phyloP scores from a whole-genome alignment of 2,113 vertebrate species.

The Hemibagrus wyckioides region DNA sequence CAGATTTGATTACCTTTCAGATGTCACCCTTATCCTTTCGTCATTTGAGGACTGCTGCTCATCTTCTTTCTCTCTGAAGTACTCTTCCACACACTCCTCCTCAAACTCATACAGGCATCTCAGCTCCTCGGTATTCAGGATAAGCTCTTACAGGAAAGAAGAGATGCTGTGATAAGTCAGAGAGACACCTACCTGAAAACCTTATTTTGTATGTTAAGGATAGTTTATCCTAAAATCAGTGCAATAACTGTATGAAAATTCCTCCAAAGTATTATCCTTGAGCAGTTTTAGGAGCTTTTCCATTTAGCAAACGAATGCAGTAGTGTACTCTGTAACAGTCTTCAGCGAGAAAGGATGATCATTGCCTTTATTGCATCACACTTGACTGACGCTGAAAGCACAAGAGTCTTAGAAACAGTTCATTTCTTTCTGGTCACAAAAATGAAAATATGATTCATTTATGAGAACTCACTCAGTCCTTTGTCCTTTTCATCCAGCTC shows the following conservation, averaged over 20 bases:
- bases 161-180: background rate
- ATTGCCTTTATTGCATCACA: background rate
- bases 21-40: constrained; percentile 92
- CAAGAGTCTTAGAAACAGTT: background rate
- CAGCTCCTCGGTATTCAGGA: constrained; percentile 91
- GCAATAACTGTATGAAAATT: background rate
- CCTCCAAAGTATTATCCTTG: background rate
- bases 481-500: constrained; percentile 91
- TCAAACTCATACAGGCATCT: constrained; percentile 94
- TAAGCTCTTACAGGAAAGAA: constrained; percentile 78
- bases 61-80: constrained; percentile 93
- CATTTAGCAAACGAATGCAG: background rate
- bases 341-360: background rate
- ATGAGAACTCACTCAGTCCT: constrained; percentile 83
- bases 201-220: background rate
- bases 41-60: constrained; percentile 91
- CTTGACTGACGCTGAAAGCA: background rate
- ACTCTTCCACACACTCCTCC: constrained; percentile 93
- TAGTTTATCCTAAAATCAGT: background rate
- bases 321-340: background rate
- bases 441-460: background rate
- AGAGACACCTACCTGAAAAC: background rate
- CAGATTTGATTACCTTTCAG: constrained; percentile 80
- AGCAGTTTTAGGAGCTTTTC: background rate
- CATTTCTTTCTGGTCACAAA: background rate